Evolutionary conservation across 1,140 invertebrate species (phyloP).

Genomic region (Microplitis mediator): DNA sequence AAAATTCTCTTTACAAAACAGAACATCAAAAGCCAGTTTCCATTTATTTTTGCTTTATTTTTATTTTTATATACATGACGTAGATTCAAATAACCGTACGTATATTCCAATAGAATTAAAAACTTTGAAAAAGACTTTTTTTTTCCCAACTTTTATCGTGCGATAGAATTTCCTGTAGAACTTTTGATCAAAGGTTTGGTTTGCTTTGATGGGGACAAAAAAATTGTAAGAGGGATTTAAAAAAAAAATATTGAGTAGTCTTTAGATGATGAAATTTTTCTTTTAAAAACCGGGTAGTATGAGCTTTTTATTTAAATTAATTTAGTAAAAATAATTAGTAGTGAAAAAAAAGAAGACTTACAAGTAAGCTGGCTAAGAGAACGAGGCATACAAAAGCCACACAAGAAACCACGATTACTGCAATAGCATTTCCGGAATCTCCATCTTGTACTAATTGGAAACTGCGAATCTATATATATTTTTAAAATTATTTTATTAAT

Average conservation of each 20-base stretch:
- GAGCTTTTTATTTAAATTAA: too few species aligned
- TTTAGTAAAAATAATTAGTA: too few species aligned
- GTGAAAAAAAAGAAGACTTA: constrained; percentile 51
- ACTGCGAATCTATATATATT: constrained; percentile 49
- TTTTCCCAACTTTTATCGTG: neutral
- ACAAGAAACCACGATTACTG: constrained; percentile 62
- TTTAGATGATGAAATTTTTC: too few species aligned
- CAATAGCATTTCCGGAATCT: constrained; percentile 60
- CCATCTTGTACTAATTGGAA: constrained; percentile 56
- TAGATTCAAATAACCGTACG: too few species aligned
- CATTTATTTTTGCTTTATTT: too few species aligned
- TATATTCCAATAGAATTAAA: neutral
- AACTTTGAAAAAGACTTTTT: neutral
- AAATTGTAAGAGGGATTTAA: neutral
- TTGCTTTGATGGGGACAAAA: constrained; percentile 5
- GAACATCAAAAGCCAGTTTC: neutral
- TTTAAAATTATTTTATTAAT: constrained; percentile 23
- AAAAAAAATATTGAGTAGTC: too few species aligned
- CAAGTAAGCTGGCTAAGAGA: constrained; percentile 70
- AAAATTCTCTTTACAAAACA: constrained; percentile 13
- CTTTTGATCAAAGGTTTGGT: constrained; percentile 7
- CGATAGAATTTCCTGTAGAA: neutral
- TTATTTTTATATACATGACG: too few species aligned
- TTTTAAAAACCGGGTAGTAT: too few species aligned
- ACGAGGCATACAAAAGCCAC: constrained; percentile 65